phyloP scores from a whole-genome alignment of 2,113 vertebrate genomes.

The Lichenostomus cassidix region DNA sequence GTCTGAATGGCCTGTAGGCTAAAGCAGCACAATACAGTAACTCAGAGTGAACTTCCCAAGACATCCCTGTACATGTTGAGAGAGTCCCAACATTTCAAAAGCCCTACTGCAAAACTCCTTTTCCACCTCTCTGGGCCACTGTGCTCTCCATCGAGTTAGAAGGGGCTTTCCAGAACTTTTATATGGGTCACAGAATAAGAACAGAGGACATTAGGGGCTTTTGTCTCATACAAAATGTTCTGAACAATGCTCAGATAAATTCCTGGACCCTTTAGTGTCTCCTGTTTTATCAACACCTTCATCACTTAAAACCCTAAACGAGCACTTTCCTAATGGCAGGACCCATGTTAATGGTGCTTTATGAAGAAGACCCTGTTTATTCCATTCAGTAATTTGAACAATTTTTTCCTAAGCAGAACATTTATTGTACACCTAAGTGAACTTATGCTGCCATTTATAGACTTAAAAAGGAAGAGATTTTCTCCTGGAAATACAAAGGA shows the following conservation, averaged over 20 bases:
- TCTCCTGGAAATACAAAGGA: slow-evolving; percentile 23
- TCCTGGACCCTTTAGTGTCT: neutral
- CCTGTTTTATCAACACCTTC: neutral
- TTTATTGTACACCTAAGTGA: neutral
- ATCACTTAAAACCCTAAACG: neutral
- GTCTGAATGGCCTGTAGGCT: neutral
- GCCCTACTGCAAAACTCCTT: neutral
- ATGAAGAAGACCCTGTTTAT: neutral
- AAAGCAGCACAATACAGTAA: neutral
- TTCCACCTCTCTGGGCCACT: neutral
- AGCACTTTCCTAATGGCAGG: neutral
- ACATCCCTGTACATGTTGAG: neutral
- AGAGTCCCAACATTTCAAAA: neutral
- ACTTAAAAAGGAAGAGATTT: slow-evolving; percentile 22
- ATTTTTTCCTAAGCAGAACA: neutral
- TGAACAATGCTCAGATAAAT: neutral
- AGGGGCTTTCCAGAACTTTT: neutral
- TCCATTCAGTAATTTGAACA: neutral
- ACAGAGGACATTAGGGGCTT: neutral
- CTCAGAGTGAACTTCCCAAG: neutral
- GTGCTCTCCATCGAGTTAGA: neutral
- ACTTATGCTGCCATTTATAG: slow-evolving; percentile 34
- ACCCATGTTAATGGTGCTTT: neutral
- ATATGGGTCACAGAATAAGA: neutral
- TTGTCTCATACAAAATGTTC: neutral